These are phyloP conservation scores for Siniperca obscura DNA, from an alignment of 2,797 vertebrate species.

Conservation along the genomic window DNA sequence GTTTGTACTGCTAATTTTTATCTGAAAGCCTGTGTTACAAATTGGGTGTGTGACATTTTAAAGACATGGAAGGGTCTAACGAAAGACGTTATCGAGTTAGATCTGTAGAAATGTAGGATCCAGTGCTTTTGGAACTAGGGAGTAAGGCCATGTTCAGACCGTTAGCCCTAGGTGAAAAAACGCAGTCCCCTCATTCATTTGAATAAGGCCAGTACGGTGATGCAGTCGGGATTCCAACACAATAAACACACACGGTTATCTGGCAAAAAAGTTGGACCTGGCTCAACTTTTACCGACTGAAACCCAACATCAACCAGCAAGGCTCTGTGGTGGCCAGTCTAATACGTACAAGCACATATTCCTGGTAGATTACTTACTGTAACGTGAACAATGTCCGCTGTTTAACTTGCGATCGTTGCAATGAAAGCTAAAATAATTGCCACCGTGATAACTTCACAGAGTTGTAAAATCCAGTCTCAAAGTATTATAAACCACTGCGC, in stretches of 20 bases:
- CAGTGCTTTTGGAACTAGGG: neutral
- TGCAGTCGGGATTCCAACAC: neutral
- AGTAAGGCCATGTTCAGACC: neutral
- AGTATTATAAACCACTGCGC: too few species aligned
- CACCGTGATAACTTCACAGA: neutral
- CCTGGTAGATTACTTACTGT: neutral
- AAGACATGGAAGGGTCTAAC: too few species aligned
- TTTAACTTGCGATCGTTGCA: neutral
- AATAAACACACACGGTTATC: neutral
- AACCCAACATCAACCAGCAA: neutral
- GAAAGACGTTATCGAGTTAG: neutral
- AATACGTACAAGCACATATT: neutral
- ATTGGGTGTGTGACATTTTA: too few species aligned
- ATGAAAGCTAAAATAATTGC: neutral
- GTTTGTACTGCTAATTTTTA: neutral
- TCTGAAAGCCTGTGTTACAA: too few species aligned
- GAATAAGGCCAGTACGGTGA: slow-evolving; percentile 6
- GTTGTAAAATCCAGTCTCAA: neutral
- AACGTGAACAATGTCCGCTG: neutral
- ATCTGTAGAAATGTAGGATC: neutral
- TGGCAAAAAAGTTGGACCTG: too few species aligned
- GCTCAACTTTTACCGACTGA: neutral
- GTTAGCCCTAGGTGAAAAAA: neutral
- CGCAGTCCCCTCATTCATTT: slow-evolving; percentile 7
- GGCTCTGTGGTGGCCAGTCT: neutral